Percentiles rank a stretch among this genome's conserved stretches.
Evolutionary conservation across 2,797 vertebrate species (phyloP).

Genomic region (Masticophis lateralis): DNA sequence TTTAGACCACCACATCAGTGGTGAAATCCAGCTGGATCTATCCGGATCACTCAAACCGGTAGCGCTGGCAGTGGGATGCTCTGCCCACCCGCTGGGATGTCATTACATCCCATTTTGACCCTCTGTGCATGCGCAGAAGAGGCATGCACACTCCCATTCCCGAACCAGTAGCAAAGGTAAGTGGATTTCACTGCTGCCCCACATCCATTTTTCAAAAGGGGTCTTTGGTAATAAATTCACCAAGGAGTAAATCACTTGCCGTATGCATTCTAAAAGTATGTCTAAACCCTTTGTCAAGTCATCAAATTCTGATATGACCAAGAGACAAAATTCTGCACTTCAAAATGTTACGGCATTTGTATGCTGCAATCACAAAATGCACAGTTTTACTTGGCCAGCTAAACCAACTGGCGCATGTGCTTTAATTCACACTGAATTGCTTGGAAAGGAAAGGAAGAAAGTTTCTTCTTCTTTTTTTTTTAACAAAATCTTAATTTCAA

Average conservation of each 20-base stretch:
- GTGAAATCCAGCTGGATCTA: no score
- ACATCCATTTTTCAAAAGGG: background rate
- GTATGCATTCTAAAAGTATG: background rate
- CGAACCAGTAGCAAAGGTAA: no score
- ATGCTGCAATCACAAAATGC: background rate
- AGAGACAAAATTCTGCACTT: background rate
- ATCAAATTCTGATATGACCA: background rate
- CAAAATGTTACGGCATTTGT: background rate
- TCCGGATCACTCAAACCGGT: no score
- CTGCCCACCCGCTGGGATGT: no score
- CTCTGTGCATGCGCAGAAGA: no score
- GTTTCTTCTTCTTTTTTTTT: constrained; percentile 9
- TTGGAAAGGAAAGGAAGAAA: constrained; percentile 52
- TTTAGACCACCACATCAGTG: background rate
- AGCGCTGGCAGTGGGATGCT: no score
- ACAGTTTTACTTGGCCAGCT: background rate
- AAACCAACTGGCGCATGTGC: background rate
- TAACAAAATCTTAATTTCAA: constrained; percentile 45
- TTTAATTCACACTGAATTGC: constrained; percentile 61
- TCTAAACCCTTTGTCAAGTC: background rate
- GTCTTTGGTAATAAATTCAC: background rate
- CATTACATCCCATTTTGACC: no score
- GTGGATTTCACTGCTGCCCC: background rate
- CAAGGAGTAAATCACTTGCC: background rate
- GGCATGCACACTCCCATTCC: no score